Base-by-base conservation (phyloP, 2,113 vertebrate genomes). In the Laticauda laticaudata region DNA sequence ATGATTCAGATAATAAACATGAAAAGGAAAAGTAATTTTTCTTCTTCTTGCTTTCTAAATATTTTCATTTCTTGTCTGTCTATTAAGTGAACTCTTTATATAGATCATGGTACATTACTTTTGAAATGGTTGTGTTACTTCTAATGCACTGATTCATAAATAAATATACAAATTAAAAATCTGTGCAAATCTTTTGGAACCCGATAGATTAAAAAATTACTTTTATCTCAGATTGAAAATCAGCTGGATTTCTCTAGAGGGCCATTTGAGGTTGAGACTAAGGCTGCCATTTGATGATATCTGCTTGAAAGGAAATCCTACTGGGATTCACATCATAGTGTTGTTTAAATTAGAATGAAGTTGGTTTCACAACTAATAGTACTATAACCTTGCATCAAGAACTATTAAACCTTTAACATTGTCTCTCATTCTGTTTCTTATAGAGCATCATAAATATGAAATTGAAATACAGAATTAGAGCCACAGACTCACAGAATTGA, bases 181-280 rank as follows among this genome's bases (percentile, higher is more conserved):
- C 43, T 93, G 87, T 86, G 14, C 5, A 55, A 45, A 5, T 10
- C 9, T 87, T 93, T 57, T 69, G 91, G 9, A 85, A 21, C 24
- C 87, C 48, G 48, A 11, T 51, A 59, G 91, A 48, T 88, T 88
- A 91, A 92, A 93, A 87, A 92, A n/a, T 51, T 88, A n/a, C 9
- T 21, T n/a, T 69, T 61, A 86, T 20, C 86, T n/a, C 54, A 53
- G 61, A 75, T 1, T 11, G 34, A 14, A 21, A 81, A 26, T 2
- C 88, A 3, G 56, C 86, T 53, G 5, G 12, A 5, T 23, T 93
- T 54, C 59, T 1, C 89, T 87, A 45, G 43, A 48, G 90, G 48
- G 85, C 29, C 34, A 9, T 89, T 87, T 29, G 0, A 26, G 1
- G 54, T 81, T 18, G 34, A 43, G 75, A 43, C 34, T 9, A 81